Evolutionary conservation across 2,797 vertebrate species (phyloP), one percentile per base, ranked within the genome.

Genomic region (Triplophysa bombifrons): DNA sequence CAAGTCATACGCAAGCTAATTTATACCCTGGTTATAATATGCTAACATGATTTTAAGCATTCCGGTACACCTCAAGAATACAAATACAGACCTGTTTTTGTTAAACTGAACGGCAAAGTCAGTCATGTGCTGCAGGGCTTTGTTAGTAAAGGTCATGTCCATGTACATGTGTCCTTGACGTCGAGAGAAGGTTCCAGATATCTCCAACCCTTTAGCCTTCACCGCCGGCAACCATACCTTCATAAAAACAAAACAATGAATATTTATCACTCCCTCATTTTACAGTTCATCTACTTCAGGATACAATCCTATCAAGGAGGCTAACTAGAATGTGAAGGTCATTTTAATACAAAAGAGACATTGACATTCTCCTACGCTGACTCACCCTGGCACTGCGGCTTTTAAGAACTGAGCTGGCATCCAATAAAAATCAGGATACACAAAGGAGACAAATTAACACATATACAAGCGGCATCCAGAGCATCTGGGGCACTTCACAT

Each of bases 31-130:
- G 50, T 51, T 17, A 19, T 4, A 51, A 13, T 19, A 19, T 19
- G 1, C 53, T 9, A 55, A 55, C 17, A 19, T 55, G 53, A n/a
- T 10, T 55, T 9, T 20, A 9, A 55, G 1, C 19, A n/a, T 9
- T n/a, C n/a, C 8, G 8, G 19, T 10, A 55, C 20, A 55, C 6
- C 13, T 20, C 41, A 68, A 14, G 7, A 14, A 56, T 58, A 51
- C 41, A 56, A 46, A 46, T 38, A 77, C n/a, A 58, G 72, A 98
- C 98, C 98, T 99, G 92, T 99, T 99, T 91, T 99, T 99, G 91
- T 99, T 99, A 90, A 99, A 99, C 91, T 99, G 98, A 85, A 99
- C 93, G 74, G 98, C 98, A 78, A 99, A 99, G 89, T 99, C 98
- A 0, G 95, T 96, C 98, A 99, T 99, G 92, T 99, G 97, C 78